These are phyloP conservation scores for Epicauta chinensis DNA, from an alignment of 1,140 invertebrate genomes.

Conservation along the genomic window DNA sequence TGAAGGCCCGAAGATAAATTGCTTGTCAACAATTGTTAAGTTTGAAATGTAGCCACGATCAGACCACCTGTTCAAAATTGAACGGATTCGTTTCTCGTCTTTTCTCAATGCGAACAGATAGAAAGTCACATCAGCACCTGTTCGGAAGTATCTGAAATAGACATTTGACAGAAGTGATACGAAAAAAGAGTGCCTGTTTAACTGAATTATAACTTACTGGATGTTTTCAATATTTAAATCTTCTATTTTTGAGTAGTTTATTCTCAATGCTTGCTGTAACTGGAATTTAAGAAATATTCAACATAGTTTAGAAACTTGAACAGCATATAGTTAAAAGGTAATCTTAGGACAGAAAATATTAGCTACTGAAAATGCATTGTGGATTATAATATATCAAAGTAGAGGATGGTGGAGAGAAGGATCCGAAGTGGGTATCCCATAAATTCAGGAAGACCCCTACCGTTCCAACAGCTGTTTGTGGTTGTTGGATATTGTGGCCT, in stretches of 20 bases:
- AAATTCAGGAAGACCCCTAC: no score
- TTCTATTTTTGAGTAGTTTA: slow-evolving; percentile 10
- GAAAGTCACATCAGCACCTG: slow-evolving; percentile 55
- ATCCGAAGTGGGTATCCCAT: no score
- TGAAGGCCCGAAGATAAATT: slow-evolving; percentile 25
- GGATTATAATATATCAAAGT: no score
- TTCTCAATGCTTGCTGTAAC: slow-evolving; percentile 5
- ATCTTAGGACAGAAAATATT: no score
- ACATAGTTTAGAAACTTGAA: no score
- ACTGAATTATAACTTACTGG: slow-evolving; percentile 5
- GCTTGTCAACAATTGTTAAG: slow-evolving; percentile 49
- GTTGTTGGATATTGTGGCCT: no score
- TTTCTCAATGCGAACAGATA: slow-evolving; percentile 54
- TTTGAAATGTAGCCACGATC: slow-evolving; percentile 57
- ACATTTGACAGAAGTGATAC: slow-evolving; percentile 11
- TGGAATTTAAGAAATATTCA: slow-evolving; percentile 11
- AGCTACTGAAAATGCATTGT: no score
- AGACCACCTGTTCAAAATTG: slow-evolving; percentile 54
- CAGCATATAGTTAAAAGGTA: no score
- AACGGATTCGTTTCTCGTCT: slow-evolving; percentile 55
- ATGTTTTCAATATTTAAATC: slow-evolving; percentile 8
- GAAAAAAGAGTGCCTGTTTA: no score
- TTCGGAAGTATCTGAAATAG: slow-evolving; percentile 43
- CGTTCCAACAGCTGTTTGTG: no score
- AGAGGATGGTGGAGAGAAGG: no score